phyloP scores from a whole-genome alignment of 2,888 invertebrate species.

The Charanyca ferruginea region DNA sequence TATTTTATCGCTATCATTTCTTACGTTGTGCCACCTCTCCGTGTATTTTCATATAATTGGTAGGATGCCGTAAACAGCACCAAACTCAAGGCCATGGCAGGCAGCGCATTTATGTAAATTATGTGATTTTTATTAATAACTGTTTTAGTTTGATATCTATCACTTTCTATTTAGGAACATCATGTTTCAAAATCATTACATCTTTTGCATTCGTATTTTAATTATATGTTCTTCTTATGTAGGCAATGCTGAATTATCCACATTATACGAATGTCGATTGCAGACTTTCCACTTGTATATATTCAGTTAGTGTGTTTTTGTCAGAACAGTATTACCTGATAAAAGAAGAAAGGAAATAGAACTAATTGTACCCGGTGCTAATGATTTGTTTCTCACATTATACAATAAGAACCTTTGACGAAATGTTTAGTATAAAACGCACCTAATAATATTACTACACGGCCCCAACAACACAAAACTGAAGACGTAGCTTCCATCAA shows the following conservation, averaged over 20 bases:
- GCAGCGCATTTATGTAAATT: slow-evolving; percentile 53
- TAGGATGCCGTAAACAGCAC: slow-evolving; percentile 60
- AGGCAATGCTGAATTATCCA: too few relatives aligned
- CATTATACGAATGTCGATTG: too few relatives aligned
- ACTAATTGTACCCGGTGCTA: too few relatives aligned
- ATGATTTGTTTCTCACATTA: too few relatives aligned
- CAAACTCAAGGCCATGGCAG: slow-evolving; percentile 35
- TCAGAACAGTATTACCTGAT: too few relatives aligned
- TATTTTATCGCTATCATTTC: slow-evolving; percentile 11
- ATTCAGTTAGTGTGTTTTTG: too few relatives aligned
- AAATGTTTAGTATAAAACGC: background rate
- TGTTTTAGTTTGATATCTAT: background rate
- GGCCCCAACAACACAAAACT: background rate
- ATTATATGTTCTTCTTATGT: too few relatives aligned
- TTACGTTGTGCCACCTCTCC: slow-evolving; percentile 33
- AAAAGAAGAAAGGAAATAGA: too few relatives aligned
- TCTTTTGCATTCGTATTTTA: too few relatives aligned
- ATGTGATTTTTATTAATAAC: slow-evolving; percentile 28
- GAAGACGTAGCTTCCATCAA: background rate
- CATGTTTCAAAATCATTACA: too few relatives aligned
- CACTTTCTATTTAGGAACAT: slow-evolving; percentile 5
- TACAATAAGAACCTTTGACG: too few relatives aligned
- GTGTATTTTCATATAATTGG: slow-evolving; percentile 61
- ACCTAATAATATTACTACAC: background rate
- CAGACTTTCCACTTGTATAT: too few relatives aligned